phyloP scores from a whole-genome alignment of 2,797 vertebrate genomes.

The Champsocephalus esox region DNA sequence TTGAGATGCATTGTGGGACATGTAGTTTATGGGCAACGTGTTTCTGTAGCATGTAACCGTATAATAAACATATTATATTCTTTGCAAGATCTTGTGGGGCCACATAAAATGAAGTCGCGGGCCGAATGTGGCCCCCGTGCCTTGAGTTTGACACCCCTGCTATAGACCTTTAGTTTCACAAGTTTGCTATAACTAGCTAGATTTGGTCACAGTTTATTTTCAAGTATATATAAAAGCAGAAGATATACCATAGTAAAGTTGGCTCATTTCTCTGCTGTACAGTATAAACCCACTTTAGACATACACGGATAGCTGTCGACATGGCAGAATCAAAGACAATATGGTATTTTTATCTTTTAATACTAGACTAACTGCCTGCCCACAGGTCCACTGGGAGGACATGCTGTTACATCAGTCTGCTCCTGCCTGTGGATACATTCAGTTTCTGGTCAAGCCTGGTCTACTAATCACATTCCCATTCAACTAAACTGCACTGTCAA shows the following conservation, averaged over 20 bases:
- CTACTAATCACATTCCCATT: too few species aligned
- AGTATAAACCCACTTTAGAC: background rate
- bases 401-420: slow-evolving; percentile 4
- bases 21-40: too few species aligned
- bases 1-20: too few species aligned
- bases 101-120: too few species aligned
- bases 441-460: background rate
- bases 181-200: background rate
- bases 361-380: background rate
- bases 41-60: too few species aligned
- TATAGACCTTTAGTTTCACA: background rate
- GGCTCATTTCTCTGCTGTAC: too few species aligned
- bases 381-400: slow-evolving; percentile 9
- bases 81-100: too few species aligned
- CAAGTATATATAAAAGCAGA: background rate
- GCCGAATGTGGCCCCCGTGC: too few species aligned
- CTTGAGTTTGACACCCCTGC: too few species aligned
- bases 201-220: background rate
- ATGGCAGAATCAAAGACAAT: background rate
- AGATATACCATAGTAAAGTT: background rate
- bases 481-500: too few species aligned
- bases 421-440: background rate
- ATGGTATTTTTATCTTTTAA: background rate
- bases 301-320: background rate
- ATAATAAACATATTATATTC: too few species aligned